These are phyloP conservation scores for Petrolisthes cinctipes DNA, from an alignment of 2,888 invertebrate genomes.

Conservation along the genomic window DNA sequence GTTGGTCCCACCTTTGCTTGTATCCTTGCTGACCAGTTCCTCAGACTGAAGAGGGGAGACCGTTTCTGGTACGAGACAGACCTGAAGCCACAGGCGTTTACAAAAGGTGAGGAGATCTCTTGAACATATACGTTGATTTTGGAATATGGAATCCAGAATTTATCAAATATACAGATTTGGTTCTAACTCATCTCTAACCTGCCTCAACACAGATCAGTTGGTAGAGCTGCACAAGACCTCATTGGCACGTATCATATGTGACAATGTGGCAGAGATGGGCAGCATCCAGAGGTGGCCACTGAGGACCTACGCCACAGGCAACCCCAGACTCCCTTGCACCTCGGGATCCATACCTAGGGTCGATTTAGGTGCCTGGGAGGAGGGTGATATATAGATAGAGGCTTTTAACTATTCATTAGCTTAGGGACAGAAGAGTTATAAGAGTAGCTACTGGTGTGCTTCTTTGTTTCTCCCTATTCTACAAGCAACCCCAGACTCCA, in stretches of 20 bases:
- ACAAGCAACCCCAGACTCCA: too few species aligned
- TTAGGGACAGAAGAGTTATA: background rate
- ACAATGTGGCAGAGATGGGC: conserved; percentile 50
- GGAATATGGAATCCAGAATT: background rate
- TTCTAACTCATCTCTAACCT: background rate
- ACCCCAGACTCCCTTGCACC: conserved; percentile 59
- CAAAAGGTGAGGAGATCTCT: conserved; percentile 72
- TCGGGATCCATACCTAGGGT: conserved; percentile 51
- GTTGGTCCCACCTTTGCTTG: conserved; percentile 89
- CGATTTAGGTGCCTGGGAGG: conserved; percentile 38
- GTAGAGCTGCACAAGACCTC: conserved; percentile 41
- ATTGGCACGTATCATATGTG: conserved; percentile 54
- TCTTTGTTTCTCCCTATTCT: background rate
- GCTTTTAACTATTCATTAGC: background rate
- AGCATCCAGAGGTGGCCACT: conserved; percentile 63
- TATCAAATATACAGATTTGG: background rate
- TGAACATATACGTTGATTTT: background rate
- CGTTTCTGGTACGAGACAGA: conserved; percentile 89
- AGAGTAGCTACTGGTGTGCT: background rate
- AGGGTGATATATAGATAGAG: conserved; percentile 11
- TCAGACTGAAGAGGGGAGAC: conserved; percentile 84
- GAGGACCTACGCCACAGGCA: conserved; percentile 36
- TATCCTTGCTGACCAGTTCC: conserved; percentile 87
- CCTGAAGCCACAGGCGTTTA: conserved; percentile 77
- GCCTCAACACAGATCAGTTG: conserved; percentile 48